A percentile compares a stretch with the other conserved stretches of the same genome.
These are phyloP conservation scores for Parnassius smintheus DNA, from an alignment of 2,888 invertebrate genomes.

Conservation along the genomic window DNA sequence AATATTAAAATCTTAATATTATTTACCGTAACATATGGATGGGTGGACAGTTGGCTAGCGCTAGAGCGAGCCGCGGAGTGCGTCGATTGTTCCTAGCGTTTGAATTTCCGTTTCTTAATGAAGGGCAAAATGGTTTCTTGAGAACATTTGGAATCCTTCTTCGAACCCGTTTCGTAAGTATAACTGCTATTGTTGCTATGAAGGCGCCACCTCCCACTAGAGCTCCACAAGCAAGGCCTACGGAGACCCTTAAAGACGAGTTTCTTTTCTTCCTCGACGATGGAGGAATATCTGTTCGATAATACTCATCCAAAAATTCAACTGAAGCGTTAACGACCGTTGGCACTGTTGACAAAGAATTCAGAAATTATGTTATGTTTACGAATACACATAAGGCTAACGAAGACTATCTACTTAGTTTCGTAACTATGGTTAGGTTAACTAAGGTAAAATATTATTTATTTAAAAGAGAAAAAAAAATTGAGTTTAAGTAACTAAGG, in stretches of 20 bases:
- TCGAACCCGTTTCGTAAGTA: constrained; percentile 79
- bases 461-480: too few relatives aligned
- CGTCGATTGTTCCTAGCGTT: constrained; percentile 67
- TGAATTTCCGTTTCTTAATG: constrained; percentile 55
- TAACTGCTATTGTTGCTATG: constrained; percentile 82
- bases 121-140: constrained; percentile 76
- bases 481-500: too few relatives aligned
- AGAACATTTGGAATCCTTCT: constrained; percentile 65
- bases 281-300: constrained; percentile 70
- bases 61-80: constrained; percentile 68
- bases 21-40: constrained; percentile 69
- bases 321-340: constrained; percentile 82
- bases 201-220: constrained; percentile 79
- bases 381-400: too few relatives aligned
- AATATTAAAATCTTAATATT: neutral
- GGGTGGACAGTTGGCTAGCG: constrained; percentile 71
- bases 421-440: too few relatives aligned
- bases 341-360: constrained; percentile 56
- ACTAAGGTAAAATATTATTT: too few relatives aligned
- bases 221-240: constrained; percentile 69
- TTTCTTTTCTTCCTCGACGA: constrained; percentile 67
- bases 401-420: too few relatives aligned
- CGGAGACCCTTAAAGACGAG: constrained; percentile 74
- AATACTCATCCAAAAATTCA: constrained; percentile 83
- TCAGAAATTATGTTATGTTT: neutral